These are phyloP conservation scores for Fulmarus glacialis DNA, from an alignment of 2,113 vertebrate genomes.

Conservation along the genomic window DNA sequence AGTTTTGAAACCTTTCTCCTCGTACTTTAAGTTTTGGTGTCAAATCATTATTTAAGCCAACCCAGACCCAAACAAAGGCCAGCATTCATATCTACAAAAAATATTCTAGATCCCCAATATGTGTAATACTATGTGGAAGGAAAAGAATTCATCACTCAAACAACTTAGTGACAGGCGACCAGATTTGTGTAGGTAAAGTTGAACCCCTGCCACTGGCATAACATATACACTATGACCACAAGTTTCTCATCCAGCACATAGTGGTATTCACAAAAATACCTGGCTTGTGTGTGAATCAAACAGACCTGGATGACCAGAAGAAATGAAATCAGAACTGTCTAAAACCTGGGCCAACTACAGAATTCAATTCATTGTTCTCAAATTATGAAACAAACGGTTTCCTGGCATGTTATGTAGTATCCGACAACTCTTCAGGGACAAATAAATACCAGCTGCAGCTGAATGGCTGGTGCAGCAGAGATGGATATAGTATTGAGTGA, in stretches of 20 bases:
- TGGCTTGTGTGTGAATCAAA: not conserved
- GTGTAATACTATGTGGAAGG: not conserved
- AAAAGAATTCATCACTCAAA: not conserved
- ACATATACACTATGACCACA: not conserved
- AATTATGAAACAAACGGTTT: not conserved
- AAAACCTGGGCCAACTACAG: not conserved
- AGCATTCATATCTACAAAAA: not conserved
- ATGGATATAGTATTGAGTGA: not conserved
- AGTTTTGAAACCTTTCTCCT: not conserved
- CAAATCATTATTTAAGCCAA: not conserved
- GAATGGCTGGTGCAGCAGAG: not conserved
- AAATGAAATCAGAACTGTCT: not conserved
- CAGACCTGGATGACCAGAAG: not conserved
- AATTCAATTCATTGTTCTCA: not conserved
- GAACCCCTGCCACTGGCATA: not conserved
- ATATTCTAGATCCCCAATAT: not conserved
- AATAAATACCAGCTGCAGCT: not conserved
- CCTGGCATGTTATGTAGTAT: not conserved
- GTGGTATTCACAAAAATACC: not conserved
- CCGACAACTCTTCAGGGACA: not conserved
- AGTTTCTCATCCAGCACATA: not conserved
- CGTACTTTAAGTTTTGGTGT: not conserved
- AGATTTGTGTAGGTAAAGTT: not conserved
- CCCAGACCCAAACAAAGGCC: not conserved
- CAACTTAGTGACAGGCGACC: not conserved